These are phyloP conservation scores for Steatornis caripensis DNA, from an alignment of 2,113 vertebrate species.

Conservation along the genomic window DNA sequence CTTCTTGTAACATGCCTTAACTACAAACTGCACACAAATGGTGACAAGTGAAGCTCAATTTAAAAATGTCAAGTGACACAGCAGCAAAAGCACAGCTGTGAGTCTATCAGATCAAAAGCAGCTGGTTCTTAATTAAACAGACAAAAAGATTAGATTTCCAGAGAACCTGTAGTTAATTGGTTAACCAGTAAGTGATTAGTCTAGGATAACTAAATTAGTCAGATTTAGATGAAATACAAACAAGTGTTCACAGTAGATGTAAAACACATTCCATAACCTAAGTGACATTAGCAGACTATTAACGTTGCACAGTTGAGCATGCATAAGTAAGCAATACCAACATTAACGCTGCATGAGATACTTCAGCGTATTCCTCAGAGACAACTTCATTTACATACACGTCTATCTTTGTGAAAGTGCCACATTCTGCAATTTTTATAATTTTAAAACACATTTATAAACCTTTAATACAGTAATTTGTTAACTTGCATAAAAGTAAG, in stretches of 20 bases:
- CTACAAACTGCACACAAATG: conserved; percentile 34
- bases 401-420: neutral
- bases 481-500: neutral
- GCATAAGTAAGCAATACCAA: neutral
- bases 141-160: conserved; percentile 59
- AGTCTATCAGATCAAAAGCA: conserved; percentile 65
- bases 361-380: neutral
- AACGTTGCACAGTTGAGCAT: neutral
- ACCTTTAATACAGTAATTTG: neutral
- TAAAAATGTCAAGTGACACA: conserved; percentile 60
- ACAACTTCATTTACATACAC: neutral
- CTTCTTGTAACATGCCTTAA: conserved; percentile 21
- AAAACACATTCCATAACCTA: neutral
- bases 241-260: conserved; percentile 14
- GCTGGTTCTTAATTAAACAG: conserved; percentile 67
- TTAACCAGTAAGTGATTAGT: conserved; percentile 63
- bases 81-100: conserved; percentile 64
- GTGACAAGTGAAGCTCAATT: conserved; percentile 51
- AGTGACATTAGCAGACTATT: conserved; percentile 13
- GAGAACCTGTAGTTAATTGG: conserved; percentile 60
- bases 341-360: neutral
- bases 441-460: neutral
- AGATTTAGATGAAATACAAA: conserved; percentile 48
- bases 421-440: neutral
- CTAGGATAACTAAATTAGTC: conserved; percentile 60